phyloP scores from a whole-genome alignment of 2,888 invertebrate species.

The Catocala sponsa region DNA sequence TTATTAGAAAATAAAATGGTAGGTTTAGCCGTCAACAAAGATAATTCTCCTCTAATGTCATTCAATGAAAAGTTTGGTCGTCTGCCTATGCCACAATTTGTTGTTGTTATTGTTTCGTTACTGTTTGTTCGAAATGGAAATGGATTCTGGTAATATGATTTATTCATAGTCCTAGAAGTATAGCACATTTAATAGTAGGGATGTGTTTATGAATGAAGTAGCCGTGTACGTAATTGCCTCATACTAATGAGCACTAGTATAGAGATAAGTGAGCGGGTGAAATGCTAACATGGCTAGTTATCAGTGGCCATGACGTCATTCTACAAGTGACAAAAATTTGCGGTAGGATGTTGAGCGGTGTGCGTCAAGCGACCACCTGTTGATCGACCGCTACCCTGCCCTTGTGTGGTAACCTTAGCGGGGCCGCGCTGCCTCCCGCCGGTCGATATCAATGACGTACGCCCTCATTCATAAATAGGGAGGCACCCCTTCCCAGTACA shows the following conservation, averaged over 20 bases:
- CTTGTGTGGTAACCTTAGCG: slow-evolving; percentile 80
- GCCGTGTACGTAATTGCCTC: not conserved
- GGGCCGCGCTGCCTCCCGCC: slow-evolving; percentile 52
- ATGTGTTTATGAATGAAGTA: slow-evolving; percentile 6
- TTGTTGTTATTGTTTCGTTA: slow-evolving; percentile 11
- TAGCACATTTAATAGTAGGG: slow-evolving; percentile 3
- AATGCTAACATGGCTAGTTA: slow-evolving; percentile 17
- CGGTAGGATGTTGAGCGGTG: slow-evolving; percentile 57
- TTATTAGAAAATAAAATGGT: too few relatives aligned
- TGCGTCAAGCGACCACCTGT: slow-evolving; percentile 83
- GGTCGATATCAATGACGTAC: slow-evolving; percentile 85
- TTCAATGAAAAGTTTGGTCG: not conserved
- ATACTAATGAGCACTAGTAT: not conserved
- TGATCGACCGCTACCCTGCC: slow-evolving; percentile 72
- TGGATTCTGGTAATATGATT: slow-evolving; percentile 8
- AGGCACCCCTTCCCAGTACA: slow-evolving; percentile 62
- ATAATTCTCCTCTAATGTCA: too few relatives aligned
- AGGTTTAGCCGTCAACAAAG: too few relatives aligned
- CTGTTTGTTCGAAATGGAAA: slow-evolving; percentile 11
- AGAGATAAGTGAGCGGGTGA: slow-evolving; percentile 17
- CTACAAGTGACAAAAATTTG: slow-evolving; percentile 67
- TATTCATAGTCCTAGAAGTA: slow-evolving; percentile 5
- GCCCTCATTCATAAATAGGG: slow-evolving; percentile 85
- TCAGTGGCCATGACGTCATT: slow-evolving; percentile 64
- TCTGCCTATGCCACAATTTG: slow-evolving; percentile 5